Percentiles rank a stretch among this genome's conserved stretches.
These are phyloP conservation scores for Linnaemya tessellans DNA, from an alignment of 2,888 invertebrate species.

Conservation along the genomic window DNA sequence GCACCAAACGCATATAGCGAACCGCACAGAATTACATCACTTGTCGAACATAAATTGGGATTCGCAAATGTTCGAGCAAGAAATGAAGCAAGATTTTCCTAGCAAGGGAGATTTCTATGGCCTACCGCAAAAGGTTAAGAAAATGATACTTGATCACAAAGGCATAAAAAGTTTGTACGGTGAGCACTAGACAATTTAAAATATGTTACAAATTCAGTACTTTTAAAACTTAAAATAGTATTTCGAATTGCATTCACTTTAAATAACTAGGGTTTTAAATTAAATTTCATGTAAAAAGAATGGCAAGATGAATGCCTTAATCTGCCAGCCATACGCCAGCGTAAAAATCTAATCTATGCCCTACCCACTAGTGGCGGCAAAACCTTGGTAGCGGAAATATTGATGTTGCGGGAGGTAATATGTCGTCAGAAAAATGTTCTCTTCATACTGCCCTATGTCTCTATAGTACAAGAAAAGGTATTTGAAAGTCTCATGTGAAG, in stretches of 20 bases:
- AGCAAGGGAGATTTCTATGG: conserved; percentile 89
- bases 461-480: conserved; percentile 98
- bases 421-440: conserved; percentile 92
- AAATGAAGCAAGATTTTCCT: conserved; percentile 75
- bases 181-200: conserved; percentile 80
- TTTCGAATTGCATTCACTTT: background rate
- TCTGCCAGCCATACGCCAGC: conserved; percentile 88
- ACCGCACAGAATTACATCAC: conserved; percentile 73
- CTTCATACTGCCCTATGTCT: conserved; percentile 96
- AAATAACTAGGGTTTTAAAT: background rate
- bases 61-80: conserved; percentile 77
- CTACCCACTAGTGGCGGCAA: conserved; percentile 98
- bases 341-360: conserved; percentile 94
- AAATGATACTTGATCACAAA: conserved; percentile 89
- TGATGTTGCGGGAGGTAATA: conserved; percentile 94
- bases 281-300: conserved; percentile 85
- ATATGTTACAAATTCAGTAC: background rate
- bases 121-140: conserved; percentile 88
- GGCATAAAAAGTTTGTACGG: conserved; percentile 93
- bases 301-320: conserved; percentile 97
- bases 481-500: too few species aligned
- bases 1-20: conserved; percentile 31
- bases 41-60: conserved; percentile 79
- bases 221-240: background rate
- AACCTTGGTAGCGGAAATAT: conserved; percentile 97